phyloP scores from a whole-genome alignment of 2,888 invertebrate species.

The Anoplius nigerrimus region DNA sequence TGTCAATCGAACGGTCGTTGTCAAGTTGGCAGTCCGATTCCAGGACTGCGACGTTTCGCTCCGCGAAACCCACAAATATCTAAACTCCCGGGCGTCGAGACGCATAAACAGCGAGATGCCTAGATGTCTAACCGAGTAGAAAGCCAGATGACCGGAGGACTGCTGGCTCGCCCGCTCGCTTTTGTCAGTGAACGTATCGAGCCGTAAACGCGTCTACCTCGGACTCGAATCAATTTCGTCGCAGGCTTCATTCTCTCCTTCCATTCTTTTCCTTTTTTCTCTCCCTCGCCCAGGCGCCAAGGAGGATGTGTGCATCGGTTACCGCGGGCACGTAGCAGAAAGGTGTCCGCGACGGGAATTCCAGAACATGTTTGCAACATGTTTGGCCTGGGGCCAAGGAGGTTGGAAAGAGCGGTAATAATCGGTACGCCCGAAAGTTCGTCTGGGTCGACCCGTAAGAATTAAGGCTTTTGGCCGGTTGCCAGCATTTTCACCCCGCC shows the following conservation, averaged over 20 bases:
- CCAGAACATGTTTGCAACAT: conserved; percentile 57
- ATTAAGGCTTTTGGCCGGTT: conserved; percentile 52
- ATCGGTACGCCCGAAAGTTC: conserved; percentile 59
- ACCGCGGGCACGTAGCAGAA: conserved; percentile 46
- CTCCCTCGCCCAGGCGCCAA: too few relatives aligned
- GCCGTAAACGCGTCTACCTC: neutral
- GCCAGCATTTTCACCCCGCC: conserved; percentile 41
- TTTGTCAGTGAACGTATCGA: too few relatives aligned
- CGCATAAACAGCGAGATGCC: too few relatives aligned
- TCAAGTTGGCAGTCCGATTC: too few relatives aligned
- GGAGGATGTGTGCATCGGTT: conserved; percentile 23
- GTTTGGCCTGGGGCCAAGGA: conserved; percentile 66
- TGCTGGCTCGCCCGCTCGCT: too few relatives aligned
- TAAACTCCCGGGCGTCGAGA: too few relatives aligned
- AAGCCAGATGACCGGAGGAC: too few relatives aligned
- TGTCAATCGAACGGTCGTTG: too few relatives aligned
- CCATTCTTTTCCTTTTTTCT: neutral
- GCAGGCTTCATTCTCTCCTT: neutral
- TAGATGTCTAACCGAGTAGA: too few relatives aligned
- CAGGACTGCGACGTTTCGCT: too few relatives aligned
- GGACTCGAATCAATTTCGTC: neutral
- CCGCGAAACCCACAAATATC: too few relatives aligned
- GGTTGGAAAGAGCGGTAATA: conserved; percentile 62
- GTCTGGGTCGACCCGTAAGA: conserved; percentile 57
- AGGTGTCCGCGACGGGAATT: conserved; percentile 55